phyloP scores from a whole-genome alignment of 2,888 invertebrate genomes.

The Trachelus iudaicus region DNA sequence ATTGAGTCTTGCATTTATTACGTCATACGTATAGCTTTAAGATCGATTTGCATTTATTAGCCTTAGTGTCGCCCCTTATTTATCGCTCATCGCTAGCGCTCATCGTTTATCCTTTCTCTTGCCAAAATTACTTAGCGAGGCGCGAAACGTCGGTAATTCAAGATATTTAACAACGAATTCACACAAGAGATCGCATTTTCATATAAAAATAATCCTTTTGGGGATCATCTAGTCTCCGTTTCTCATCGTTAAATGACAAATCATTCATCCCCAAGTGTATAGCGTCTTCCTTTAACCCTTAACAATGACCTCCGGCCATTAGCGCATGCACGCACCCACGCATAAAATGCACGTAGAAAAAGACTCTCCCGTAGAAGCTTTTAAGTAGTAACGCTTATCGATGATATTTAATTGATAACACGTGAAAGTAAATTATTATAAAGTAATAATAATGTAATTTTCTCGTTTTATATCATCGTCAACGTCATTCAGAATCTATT shows the following conservation, averaged over 20 bases:
- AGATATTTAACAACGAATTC: background rate
- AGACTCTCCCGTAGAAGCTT: background rate
- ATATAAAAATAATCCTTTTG: background rate
- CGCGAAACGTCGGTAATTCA: conserved; percentile 12
- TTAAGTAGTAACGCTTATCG: background rate
- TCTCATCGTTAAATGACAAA: background rate
- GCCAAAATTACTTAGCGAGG: background rate
- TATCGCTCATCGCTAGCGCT: conserved; percentile 6
- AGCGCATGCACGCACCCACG: background rate
- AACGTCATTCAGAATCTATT: background rate
- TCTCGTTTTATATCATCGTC: background rate
- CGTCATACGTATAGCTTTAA: conserved; percentile 5
- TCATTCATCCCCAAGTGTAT: background rate
- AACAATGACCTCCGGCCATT: background rate
- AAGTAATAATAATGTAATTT: background rate
- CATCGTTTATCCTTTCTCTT: conserved; percentile 17
- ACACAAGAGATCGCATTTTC: background rate
- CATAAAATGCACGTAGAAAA: background rate
- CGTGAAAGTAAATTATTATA: background rate
- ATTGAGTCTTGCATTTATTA: conserved; percentile 16
- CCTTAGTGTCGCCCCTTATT: conserved; percentile 16
- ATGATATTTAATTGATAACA: background rate
- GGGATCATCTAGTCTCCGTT: background rate
- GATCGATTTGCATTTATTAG: conserved; percentile 33
- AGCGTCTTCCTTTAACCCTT: background rate